Percentiles rank a stretch among this genome's conserved stretches.
Evolutionary conservation across 2,888 invertebrate species (phyloP).

Genomic region (Diarsia mendica): DNA sequence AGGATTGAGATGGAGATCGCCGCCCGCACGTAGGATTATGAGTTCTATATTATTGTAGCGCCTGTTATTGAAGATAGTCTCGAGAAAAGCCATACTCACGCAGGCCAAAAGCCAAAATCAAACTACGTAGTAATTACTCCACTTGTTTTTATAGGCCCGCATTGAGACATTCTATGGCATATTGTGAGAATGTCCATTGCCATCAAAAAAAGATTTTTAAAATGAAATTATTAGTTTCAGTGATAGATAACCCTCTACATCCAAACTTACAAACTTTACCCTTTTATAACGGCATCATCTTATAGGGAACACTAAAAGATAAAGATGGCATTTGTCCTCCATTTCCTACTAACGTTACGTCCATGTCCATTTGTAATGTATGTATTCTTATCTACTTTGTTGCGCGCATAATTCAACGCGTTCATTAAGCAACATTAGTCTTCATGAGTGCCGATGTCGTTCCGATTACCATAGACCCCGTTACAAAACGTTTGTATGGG

Average conservation of each 20-base stretch:
- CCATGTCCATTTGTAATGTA: conserved; percentile 54
- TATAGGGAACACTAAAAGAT: not conserved
- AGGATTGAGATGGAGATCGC: conserved; percentile 3
- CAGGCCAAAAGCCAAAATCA: not conserved
- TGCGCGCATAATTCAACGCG: conserved; percentile 66
- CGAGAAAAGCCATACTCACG: not conserved
- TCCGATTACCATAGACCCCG: conserved; percentile 51
- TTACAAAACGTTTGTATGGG: conserved; percentile 51
- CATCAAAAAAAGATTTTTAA: no score
- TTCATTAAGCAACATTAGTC: conserved; percentile 66
- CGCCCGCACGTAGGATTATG: no score
- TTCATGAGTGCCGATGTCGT: conserved; percentile 53
- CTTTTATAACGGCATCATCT: no score
- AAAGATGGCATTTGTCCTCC: not conserved
- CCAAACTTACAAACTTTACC: no score
- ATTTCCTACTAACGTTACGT: conserved; percentile 6
- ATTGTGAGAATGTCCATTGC: no score
- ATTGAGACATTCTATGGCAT: not conserved
- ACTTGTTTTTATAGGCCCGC: not conserved
- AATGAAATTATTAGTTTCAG: no score
- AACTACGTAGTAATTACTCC: not conserved
- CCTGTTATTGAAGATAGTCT: not conserved
- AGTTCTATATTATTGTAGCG: not conserved
- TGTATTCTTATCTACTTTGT: conserved; percentile 61
- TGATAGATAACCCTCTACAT: no score